Conservation (phyloP, 2,113 vertebrate species). For the Oreotrochilus melanogaster region DNA sequence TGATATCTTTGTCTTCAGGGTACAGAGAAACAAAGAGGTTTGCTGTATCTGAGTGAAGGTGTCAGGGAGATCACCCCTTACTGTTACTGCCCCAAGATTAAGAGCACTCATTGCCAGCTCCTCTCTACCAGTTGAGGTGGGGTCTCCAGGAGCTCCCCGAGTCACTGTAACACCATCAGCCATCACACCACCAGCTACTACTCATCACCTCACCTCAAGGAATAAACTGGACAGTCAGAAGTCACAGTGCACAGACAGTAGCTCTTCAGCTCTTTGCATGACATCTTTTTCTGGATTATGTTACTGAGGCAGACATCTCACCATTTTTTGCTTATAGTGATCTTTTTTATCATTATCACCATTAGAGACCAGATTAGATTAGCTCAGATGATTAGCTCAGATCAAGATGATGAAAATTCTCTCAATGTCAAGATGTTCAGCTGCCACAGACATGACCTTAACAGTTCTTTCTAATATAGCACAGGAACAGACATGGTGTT, state of each 20-base stretch:
- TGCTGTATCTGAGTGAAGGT: neutral
- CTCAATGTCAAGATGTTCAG: neutral
- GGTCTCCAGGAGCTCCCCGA: rapidly evolving
- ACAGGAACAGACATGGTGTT: neutral
- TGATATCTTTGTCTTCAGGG: neutral
- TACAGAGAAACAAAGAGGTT: neutral
- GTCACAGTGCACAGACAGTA: neutral
- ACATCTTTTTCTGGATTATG: neutral
- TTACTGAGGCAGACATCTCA: neutral
- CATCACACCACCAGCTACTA: neutral
- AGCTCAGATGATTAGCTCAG: neutral
- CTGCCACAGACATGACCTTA: neutral
- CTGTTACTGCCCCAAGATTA: neutral
- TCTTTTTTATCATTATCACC: neutral
- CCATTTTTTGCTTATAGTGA: neutral
- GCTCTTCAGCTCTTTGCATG: neutral
- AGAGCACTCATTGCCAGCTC: neutral
- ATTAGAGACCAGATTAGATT: neutral
- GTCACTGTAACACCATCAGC: neutral
- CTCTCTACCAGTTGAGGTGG: neutral
- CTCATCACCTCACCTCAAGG: too few relatives aligned
- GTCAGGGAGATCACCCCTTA: neutral
- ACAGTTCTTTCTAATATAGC: neutral
- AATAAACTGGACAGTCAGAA: neutral
- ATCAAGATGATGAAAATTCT: neutral